Percentiles rank a stretch among this genome's conserved stretches.
Conservation (phyloP, 1,140 invertebrate species). For the Parapsyche elsis region DNA sequence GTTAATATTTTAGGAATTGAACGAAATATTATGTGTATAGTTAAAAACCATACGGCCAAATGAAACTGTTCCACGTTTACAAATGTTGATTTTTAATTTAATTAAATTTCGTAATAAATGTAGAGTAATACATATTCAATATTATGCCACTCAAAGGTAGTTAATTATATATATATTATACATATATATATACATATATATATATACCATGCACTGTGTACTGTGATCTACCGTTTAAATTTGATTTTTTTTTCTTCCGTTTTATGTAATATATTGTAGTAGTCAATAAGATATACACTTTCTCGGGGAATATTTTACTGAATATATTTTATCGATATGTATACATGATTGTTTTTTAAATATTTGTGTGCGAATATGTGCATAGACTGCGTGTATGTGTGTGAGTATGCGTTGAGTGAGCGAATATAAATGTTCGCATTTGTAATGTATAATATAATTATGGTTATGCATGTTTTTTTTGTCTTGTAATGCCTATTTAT, state of each 20-base stretch:
- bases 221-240: slow-evolving; percentile 54
- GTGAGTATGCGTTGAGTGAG: neutral
- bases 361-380: neutral
- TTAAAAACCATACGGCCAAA: neutral
- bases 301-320: slow-evolving; percentile 19
- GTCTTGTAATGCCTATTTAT: neutral
- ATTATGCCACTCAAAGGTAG: slow-evolving; percentile 38
- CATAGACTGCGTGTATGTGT: neutral
- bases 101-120: neutral
- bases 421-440: neutral
- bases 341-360: neutral
- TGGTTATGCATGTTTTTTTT: neutral
- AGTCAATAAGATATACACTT: slow-evolving; percentile 1
- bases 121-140: slow-evolving; percentile 26
- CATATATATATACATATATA: too few species aligned
- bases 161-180: slow-evolving; percentile 10
- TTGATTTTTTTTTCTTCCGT: slow-evolving; percentile 30
- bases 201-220: slow-evolving; percentile 46
- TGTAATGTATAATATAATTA: neutral
- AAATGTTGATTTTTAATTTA: too few species aligned
- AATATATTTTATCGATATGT: slow-evolving; percentile 16
- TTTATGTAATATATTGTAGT: neutral
- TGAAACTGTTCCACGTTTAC: too few species aligned
- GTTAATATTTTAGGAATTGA: neutral
- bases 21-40: neutral